Percentiles rank a stretch among this genome's conserved stretches.
Conservation (phyloP, 2,888 invertebrate species). For the Notodromas monacha region DNA sequence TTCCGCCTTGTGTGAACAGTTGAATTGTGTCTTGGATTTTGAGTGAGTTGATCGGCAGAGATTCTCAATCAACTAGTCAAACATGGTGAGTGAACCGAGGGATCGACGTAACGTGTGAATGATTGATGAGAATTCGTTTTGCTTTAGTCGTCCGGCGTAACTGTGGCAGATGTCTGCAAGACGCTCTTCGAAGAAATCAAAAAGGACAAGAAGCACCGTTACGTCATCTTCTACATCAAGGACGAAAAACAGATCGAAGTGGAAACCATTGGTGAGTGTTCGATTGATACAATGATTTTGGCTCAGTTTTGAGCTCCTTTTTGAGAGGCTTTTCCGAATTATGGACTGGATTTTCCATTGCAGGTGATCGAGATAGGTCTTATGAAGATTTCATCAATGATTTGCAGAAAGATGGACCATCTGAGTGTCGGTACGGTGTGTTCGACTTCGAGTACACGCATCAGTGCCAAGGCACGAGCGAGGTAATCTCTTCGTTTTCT, state of each 20-base stretch:
- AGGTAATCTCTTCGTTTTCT: constrained; percentile 17
- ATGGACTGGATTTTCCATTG: too few species aligned
- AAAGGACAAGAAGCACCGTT: constrained; percentile 86
- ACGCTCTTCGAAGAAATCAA: constrained; percentile 85
- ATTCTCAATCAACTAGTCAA: too few species aligned
- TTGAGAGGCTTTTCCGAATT: too few species aligned
- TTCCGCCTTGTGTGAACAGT: too few species aligned
- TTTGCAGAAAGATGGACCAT: constrained; percentile 38
- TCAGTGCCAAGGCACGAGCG: constrained; percentile 82
- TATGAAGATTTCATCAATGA: constrained; percentile 81
- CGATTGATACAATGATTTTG: too few species aligned
- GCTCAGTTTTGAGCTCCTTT: too few species aligned
- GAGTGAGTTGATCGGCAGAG: too few species aligned
- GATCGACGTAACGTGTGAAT: too few species aligned
- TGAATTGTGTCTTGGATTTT: too few species aligned
- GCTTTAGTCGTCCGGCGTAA: constrained; percentile 63
- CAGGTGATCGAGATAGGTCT: constrained; percentile 39
- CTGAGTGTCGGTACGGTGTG: constrained; percentile 35
- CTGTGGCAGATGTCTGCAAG: constrained; percentile 77
- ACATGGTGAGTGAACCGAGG: too few species aligned
- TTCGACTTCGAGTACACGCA: constrained; percentile 96
- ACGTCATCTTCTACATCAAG: constrained; percentile 78
- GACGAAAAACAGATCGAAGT: constrained; percentile 87
- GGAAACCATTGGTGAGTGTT: constrained; percentile 41
- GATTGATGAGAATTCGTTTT: too few species aligned